A percentile compares a stretch with the other conserved stretches of the same genome.
Conservation (phyloP, 2,113 vertebrate genomes). For the Lasiurus borealis region DNA sequence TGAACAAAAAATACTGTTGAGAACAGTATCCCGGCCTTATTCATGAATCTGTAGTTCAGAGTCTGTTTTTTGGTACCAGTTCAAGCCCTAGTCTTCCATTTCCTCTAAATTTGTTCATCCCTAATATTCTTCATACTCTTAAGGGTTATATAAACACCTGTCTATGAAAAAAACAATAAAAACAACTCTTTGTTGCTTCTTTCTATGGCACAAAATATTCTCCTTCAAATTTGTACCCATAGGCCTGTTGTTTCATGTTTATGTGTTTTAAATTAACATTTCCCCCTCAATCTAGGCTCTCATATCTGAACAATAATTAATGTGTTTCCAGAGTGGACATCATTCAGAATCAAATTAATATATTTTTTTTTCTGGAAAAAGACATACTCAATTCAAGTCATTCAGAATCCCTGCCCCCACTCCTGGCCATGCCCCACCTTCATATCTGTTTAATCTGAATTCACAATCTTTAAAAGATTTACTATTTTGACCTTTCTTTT, state of each 20-base stretch:
- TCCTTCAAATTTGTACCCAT: background rate
- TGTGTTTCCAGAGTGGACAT: background rate
- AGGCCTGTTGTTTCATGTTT: background rate
- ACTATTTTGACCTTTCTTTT: no score
- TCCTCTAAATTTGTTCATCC: background rate
- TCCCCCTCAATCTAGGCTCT: background rate
- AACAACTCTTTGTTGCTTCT: background rate
- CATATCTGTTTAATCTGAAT: background rate
- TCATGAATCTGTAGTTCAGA: background rate
- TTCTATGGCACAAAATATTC: background rate
- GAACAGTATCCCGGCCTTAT: background rate
- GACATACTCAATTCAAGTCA: background rate
- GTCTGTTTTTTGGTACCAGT: background rate
- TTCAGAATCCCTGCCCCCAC: background rate
- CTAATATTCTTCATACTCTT: background rate
- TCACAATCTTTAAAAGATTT: background rate
- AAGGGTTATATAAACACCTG: background rate
- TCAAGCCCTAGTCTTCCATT: background rate
- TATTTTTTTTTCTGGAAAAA: conserved; percentile 32
- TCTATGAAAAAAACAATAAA: background rate
- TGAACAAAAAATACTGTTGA: background rate
- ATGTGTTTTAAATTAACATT: background rate
- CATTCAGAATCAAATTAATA: background rate
- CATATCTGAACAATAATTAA: background rate
- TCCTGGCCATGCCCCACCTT: background rate